A percentile compares a stretch with the other conserved stretches of the same genome.
These are phyloP conservation scores for Schrankia costaestrigalis DNA, from an alignment of 2,888 invertebrate species.

Conservation along the genomic window DNA sequence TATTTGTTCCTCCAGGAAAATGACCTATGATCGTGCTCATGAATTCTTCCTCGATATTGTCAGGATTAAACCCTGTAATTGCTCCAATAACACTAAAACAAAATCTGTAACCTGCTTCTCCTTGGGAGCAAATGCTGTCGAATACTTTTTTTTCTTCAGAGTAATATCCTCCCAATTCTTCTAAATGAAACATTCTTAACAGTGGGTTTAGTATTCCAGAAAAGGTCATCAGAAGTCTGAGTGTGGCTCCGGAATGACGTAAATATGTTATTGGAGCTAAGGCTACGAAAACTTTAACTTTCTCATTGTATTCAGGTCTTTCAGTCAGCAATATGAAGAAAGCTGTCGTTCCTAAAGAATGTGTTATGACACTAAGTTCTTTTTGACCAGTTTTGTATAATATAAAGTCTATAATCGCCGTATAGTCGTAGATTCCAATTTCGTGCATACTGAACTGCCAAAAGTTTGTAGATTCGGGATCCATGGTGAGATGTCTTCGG, in stretches of 20 bases:
- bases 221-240: neutral
- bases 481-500: constrained; percentile 57
- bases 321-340: constrained; percentile 82
- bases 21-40: constrained; percentile 1
- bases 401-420: constrained; percentile 86
- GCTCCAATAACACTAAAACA: constrained; percentile 3
- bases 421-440: constrained; percentile 86
- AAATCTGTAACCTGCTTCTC: constrained; percentile 7
- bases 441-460: constrained; percentile 88
- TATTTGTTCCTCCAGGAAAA: constrained; percentile 5
- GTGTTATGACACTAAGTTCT: constrained; percentile 85
- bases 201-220: neutral
- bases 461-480: constrained; percentile 51
- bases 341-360: constrained; percentile 85
- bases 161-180: constrained; percentile 13
- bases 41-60: constrained; percentile 1
- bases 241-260: neutral
- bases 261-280: constrained; percentile 81
- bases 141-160: constrained; percentile 1
- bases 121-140: constrained; percentile 10
- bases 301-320: constrained; percentile 80
- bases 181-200: neutral
- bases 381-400: constrained; percentile 69
- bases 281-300: constrained; percentile 79
- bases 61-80: constrained; percentile 3